Conservation (phyloP, 2,113 vertebrate species). For the Tauraco erythrolophus region DNA sequence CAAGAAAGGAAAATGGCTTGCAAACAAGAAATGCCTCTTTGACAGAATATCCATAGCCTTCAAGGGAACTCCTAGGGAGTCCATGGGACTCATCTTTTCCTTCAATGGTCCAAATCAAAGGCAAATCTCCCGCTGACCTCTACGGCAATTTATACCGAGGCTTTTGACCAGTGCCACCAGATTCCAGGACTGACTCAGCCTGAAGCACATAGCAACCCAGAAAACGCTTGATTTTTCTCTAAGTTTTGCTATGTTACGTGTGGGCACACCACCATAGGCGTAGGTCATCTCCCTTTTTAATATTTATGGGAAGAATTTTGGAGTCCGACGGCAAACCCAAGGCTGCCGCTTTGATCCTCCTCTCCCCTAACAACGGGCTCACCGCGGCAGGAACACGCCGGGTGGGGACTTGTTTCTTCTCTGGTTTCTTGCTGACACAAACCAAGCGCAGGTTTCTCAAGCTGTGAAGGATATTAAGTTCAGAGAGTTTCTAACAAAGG, state of each 20-base stretch:
- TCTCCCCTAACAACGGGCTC: constrained; percentile 41
- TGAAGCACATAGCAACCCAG: neutral
- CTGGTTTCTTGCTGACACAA: constrained; percentile 62
- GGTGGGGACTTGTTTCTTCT: constrained; percentile 67
- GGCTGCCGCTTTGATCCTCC: constrained; percentile 60
- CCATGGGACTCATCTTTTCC: neutral
- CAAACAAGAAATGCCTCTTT: neutral
- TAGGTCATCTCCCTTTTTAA: neutral
- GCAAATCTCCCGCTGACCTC: neutral
- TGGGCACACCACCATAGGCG: neutral
- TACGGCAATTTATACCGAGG: neutral
- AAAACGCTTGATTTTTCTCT: neutral
- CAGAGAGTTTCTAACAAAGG: constrained; percentile 78
- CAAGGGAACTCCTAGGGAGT: neutral
- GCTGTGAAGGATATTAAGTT: constrained; percentile 81
- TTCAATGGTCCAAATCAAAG: neutral
- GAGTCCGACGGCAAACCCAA: constrained; percentile 11
- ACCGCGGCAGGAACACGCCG: neutral
- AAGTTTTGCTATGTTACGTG: neutral
- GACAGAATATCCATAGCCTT: neutral
- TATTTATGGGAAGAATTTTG: neutral
- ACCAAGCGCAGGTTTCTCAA: constrained; percentile 73
- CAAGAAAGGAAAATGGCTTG: neutral
- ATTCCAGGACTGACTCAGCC: neutral
- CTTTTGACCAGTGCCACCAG: neutral